These are phyloP conservation scores for Drosophila neonasuta DNA, from an alignment of 2,888 invertebrate species.

Conservation along the genomic window DNA sequence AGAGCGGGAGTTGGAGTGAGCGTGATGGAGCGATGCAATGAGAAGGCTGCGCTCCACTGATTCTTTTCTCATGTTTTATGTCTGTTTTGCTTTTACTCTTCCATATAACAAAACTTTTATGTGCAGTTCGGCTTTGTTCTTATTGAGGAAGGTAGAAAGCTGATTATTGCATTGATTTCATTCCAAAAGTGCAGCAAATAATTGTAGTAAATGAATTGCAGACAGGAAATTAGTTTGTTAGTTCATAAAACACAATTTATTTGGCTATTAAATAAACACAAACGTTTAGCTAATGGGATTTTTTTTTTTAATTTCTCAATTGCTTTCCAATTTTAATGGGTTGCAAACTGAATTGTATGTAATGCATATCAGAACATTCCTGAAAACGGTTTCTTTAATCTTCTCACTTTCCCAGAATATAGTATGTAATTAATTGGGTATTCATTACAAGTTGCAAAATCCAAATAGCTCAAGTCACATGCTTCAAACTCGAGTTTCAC, in stretches of 20 bases:
- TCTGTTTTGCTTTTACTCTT: slow-evolving; percentile 36
- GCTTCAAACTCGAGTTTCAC: background rate
- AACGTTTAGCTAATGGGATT: too few relatives aligned
- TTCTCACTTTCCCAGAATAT: background rate
- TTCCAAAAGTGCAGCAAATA: slow-evolving; percentile 42
- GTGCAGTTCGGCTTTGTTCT: slow-evolving; percentile 29
- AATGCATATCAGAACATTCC: too few relatives aligned
- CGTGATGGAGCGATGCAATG: slow-evolving; percentile 26
- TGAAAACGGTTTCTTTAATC: too few relatives aligned
- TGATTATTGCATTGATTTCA: slow-evolving; percentile 47
- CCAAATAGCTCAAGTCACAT: background rate
- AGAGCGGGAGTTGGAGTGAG: slow-evolving; percentile 13
- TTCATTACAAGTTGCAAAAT: background rate
- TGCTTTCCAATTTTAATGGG: too few relatives aligned
- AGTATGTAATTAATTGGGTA: background rate
- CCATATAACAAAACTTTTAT: slow-evolving; percentile 14
- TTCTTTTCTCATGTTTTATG: slow-evolving; percentile 53
- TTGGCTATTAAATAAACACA: slow-evolving; percentile 7
- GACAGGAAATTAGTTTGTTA: slow-evolving; percentile 63
- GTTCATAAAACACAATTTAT: slow-evolving; percentile 18
- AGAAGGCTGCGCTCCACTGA: slow-evolving; percentile 58
- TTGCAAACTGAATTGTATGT: too few relatives aligned
- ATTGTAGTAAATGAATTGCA: slow-evolving; percentile 35
- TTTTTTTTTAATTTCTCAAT: too few relatives aligned
- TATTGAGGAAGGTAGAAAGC: slow-evolving; percentile 41